These are phyloP conservation scores for Gorilla gorilla DNA, from an alignment of 2,113 vertebrate genomes.

Conservation along the genomic window DNA sequence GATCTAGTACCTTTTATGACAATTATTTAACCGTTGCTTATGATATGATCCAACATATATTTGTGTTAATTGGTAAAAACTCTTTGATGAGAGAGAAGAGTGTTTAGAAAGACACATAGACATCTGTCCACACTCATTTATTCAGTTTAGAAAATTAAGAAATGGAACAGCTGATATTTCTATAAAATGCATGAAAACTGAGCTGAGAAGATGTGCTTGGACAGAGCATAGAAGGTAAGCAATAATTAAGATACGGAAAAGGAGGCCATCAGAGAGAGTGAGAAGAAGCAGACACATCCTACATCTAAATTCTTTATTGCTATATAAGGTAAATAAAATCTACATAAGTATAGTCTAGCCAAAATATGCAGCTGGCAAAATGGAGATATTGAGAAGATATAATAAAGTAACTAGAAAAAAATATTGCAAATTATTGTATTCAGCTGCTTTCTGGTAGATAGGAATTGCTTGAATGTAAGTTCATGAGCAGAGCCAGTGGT, in stretches of 20 bases:
- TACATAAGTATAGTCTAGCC: background rate
- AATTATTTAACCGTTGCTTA: background rate
- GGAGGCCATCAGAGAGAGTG: background rate
- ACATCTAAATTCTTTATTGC: background rate
- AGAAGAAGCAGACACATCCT: background rate
- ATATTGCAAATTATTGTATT: background rate
- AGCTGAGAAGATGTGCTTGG: background rate
- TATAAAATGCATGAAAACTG: background rate
- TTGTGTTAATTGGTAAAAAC: background rate
- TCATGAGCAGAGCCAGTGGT: background rate
- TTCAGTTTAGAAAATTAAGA: slow-evolving; percentile 4
- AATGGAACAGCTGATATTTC: background rate
- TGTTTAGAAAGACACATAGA: background rate
- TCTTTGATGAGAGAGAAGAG: background rate
- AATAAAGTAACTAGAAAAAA: background rate
- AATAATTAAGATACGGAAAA: background rate
- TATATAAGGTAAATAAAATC: background rate
- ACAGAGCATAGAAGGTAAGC: background rate
- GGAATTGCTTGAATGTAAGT: background rate
- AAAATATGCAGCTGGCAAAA: background rate
- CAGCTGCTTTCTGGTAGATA: background rate
- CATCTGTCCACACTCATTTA: background rate
- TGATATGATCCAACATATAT: background rate
- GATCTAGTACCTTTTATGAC: background rate
- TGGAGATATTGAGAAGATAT: background rate